Evolutionary conservation across 2,797 vertebrate genomes (phyloP), one percentile per base, ranked within the genome.

Genomic region (Pipistrellus pipistrellus): DNA sequence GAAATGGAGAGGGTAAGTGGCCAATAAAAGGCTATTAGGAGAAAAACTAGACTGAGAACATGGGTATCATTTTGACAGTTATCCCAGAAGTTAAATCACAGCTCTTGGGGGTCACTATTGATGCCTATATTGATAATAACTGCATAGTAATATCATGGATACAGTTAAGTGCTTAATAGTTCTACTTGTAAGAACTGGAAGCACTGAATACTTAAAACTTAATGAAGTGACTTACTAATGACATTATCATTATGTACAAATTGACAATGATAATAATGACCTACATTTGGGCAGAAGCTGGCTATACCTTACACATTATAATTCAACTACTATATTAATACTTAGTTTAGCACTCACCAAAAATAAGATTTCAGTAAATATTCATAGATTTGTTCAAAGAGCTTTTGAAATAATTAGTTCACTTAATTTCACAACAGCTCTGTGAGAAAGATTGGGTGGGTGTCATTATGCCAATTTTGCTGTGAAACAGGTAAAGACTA

Each of bases 41-140:
- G 86, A 81, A 38, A 66, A 92, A 90, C 78, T 46, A 77, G 71
- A 80, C 38, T 55, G 68, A 94, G 76, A 57, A 69, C 55, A 18
- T 77, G 86, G 25, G 55, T 25, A 25, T 20, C 73, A 53, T 91
- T 88, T 92, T 92, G 66, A 84, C 25, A 71, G 44, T 48, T 48
- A 87, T 71, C 55, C 46, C 18, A 35, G 46, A 84, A 86, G 72
- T 83, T 83, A 88, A 88, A 51, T 64, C 44, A 62, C 12, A 95
- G 75, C 53, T 84, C 68, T 88, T 80, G 41, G 44, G 62, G 64
- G 69, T 88, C 75, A 90, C 66, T 0, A 2, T 9, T 64, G 83
- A 68, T n/a, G 32, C 6, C 75, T 72, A 8, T 44, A 59, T 59
- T 13, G 17, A 25, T 77, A 62, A 32, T 86, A 72, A 77, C 53